phyloP scores from a whole-genome alignment of 2,113 vertebrate genomes.

The cattle (Bos taurus) region ARS-UCD2.0 NC_037332.1:25591001-25591500 shows the following conservation, averaged over 20 bases:
- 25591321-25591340: slow-evolving; percentile 20
- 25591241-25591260: not conserved
- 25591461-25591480: not conserved
- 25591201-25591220: not conserved
- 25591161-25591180: not conserved
- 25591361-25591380: not conserved
- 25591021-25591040: not conserved
- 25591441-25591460: not conserved
- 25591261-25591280: not conserved
- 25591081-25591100: not conserved
- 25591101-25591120: not conserved
- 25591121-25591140: not conserved
- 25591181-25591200: not conserved
- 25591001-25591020: not conserved
- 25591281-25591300: not conserved
- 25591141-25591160: not conserved
- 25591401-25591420: not conserved
- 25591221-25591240: not conserved
- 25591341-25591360: not conserved
- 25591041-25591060: not conserved
- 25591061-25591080: slow-evolving; percentile 9
- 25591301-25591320: not conserved
- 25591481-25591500: slow-evolving; percentile 75
- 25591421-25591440: not conserved
- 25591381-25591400: not conserved